These are phyloP conservation scores for Psittacula derbiana DNA, from an alignment of 2,797 vertebrate species.

Conservation along the genomic window DNA sequence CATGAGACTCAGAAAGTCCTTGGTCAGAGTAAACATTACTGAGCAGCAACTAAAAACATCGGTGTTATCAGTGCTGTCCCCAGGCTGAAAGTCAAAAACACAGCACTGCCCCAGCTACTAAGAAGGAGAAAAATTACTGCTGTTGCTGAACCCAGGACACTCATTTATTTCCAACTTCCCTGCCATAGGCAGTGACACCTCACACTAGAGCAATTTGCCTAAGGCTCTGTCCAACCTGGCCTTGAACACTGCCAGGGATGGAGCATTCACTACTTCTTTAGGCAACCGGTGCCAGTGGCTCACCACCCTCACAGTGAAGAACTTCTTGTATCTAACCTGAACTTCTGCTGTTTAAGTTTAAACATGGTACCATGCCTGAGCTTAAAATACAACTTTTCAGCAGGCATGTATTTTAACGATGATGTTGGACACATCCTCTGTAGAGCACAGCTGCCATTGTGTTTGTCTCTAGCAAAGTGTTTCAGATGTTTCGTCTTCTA, in stretches of 20 bases:
- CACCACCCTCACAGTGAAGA: neutral
- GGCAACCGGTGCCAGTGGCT: neutral
- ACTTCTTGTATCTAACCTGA: neutral
- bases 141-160: no score
- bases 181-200: neutral
- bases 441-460: neutral
- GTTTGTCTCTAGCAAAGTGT: neutral
- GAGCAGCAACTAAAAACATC: no score
- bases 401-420: rapidly evolving
- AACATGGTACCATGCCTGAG: neutral
- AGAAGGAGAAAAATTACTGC: no score
- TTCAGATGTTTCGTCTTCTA: neutral
- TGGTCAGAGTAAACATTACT: no score
- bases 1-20: no score
- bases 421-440: neutral
- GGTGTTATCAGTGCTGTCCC: no score
- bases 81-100: no score
- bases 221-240: neutral
- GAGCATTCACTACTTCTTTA: neutral
- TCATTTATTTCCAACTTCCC: neutral
- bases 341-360: neutral
- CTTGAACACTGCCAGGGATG: neutral
- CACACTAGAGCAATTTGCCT: neutral
- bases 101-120: no score
- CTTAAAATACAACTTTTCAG: neutral